Evolutionary conservation across 2,113 vertebrate genomes (phyloP).

Genomic region (Murina feae): DNA sequence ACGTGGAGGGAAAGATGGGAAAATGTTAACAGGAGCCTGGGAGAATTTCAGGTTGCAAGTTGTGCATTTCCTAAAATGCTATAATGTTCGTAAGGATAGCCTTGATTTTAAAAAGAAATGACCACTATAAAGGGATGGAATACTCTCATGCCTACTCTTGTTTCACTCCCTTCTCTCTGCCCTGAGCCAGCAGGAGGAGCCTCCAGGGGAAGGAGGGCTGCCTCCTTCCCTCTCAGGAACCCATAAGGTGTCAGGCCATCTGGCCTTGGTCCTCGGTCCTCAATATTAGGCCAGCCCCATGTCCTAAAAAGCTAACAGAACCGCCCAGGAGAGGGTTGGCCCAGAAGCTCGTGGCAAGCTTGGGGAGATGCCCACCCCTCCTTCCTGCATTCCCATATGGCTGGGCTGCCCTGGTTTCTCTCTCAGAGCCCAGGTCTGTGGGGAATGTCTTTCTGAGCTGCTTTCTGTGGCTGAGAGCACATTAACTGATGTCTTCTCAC

Average conservation of each 20-base stretch:
- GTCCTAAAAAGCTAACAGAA: neutral
- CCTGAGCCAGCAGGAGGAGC: neutral
- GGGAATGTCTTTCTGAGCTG: neutral
- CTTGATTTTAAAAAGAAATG: constrained; percentile 6
- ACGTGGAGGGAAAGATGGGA: neutral
- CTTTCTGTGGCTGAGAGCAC: neutral
- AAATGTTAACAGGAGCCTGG: neutral
- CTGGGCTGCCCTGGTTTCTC: neutral
- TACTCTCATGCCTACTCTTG: neutral
- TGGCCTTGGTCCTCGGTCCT: neutral
- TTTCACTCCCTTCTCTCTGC: accelerated
- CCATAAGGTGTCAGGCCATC: constrained; percentile 21
- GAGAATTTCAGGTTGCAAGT: neutral
- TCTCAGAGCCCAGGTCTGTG: neutral
- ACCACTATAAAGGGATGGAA: neutral
- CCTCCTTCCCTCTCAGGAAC: neutral
- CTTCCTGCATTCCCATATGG: neutral
- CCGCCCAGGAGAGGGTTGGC: neutral
- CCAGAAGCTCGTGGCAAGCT: neutral
- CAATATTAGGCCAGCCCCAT: neutral
- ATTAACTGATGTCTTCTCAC: neutral
- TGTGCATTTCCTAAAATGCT: neutral
- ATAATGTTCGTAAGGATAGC: neutral
- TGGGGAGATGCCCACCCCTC: neutral
- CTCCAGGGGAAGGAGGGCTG: neutral